These are phyloP conservation scores for Hemicordylus capensis DNA, from an alignment of 2,113 vertebrate genomes.

Conservation along the genomic window DNA sequence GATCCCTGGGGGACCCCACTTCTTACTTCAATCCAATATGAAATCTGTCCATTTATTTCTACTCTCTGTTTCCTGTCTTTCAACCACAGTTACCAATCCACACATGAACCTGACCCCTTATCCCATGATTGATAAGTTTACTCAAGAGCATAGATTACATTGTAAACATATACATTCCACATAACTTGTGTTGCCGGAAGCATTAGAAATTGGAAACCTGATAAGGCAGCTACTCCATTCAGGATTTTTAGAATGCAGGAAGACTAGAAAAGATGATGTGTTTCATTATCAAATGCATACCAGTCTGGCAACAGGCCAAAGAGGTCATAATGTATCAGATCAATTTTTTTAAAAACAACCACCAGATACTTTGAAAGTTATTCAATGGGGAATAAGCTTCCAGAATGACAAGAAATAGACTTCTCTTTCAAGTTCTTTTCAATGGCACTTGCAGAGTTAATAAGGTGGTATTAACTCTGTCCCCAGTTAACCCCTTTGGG, in stretches of 20 bases:
- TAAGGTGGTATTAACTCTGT: background rate
- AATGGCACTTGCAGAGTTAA: background rate
- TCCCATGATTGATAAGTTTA: too few species aligned
- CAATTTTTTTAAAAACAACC: constrained; percentile 31
- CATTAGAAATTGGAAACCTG: constrained; percentile 7
- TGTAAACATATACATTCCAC: constrained; percentile 9
- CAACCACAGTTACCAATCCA: too few species aligned
- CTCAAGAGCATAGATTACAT: too few species aligned
- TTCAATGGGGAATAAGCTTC: constrained; percentile 13
- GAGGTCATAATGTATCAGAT: constrained; percentile 36
- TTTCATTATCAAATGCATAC: constrained; percentile 10
- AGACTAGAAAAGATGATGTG: background rate
- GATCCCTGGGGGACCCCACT: too few species aligned
- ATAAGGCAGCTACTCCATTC: constrained; percentile 8
- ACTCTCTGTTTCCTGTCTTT: too few species aligned
- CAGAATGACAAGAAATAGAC: background rate
- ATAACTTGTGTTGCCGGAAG: constrained; percentile 11
- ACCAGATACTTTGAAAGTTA: too few species aligned
- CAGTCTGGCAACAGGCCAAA: constrained; percentile 4
- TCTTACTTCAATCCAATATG: too few species aligned
- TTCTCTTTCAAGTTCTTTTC: background rate
- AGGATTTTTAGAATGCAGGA: constrained; percentile 35
- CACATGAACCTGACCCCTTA: too few species aligned
- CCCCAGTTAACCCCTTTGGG: background rate
- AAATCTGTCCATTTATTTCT: too few species aligned